Percentiles rank a stretch among this genome's conserved stretches.
phyloP scores from a whole-genome alignment of 53 echinoderm and acorn worm species.

The Luidia sarsii region DNA sequence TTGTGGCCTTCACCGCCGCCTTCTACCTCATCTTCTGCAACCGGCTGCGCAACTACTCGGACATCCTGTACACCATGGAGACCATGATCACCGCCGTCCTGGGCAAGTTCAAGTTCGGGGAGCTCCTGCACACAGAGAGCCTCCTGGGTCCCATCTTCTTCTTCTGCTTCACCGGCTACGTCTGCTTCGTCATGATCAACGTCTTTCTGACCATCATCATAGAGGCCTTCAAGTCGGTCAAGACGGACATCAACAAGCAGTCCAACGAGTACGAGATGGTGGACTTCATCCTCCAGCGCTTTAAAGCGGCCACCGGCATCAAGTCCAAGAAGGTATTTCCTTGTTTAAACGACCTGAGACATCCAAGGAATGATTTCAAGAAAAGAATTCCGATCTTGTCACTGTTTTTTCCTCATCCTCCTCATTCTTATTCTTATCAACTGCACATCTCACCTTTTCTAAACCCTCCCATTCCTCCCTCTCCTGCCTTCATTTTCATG shows the following conservation, averaged over 20 bases:
- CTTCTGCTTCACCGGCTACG: conserved; percentile 89
- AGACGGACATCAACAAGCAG: conserved; percentile 68
- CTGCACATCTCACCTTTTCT: too few species aligned
- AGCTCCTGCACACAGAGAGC: conserved; percentile 60
- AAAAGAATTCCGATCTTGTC: too few species aligned
- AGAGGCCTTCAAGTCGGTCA: conserved; percentile 84
- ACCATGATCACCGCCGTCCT: conserved; percentile 80
- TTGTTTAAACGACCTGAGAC: too few species aligned
- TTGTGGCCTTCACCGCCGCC: conserved; percentile 75
- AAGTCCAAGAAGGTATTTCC: conserved; percentile 3
- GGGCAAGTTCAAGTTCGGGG: conserved; percentile 81
- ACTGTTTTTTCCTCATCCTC: too few species aligned
- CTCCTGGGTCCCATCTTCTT: conserved; percentile 80
- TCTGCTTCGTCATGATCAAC: conserved; percentile 95
- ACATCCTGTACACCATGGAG: conserved; percentile 87
- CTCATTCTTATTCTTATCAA: too few species aligned
- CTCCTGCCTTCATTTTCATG: too few species aligned
- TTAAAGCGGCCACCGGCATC: conserved; percentile 73
- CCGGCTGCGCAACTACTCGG: conserved; percentile 72
- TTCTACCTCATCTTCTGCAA: conserved; percentile 77
- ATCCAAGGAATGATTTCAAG: too few species aligned
- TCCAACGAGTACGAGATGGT: conserved; percentile 98
- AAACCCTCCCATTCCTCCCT: too few species aligned
- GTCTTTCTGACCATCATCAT: conserved; percentile 94
- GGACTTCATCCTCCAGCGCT: conserved; percentile 83